Conservation (phyloP, 2,888 invertebrate genomes). For the Therioaphis trifolii region DNA sequence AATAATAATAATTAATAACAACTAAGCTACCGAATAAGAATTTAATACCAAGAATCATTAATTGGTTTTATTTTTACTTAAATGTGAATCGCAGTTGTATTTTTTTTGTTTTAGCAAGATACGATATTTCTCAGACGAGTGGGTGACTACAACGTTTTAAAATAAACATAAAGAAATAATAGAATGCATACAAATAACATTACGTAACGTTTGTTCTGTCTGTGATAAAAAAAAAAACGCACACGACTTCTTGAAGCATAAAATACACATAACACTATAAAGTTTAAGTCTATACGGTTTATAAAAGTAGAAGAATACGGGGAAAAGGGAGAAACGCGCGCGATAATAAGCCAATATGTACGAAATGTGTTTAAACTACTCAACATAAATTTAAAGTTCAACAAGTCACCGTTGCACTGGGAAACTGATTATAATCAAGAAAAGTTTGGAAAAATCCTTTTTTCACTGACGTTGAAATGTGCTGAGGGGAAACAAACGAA, state of each 20-base stretch:
- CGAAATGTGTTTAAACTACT: background rate
- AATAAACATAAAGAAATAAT: too few species aligned
- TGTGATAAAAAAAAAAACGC: background rate
- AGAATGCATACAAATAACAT: too few species aligned
- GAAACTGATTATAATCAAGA: slow-evolving; percentile 6
- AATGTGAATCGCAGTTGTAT: too few species aligned
- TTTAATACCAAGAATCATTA: too few species aligned
- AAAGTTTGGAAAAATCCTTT: slow-evolving; percentile 11
- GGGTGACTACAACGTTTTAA: too few species aligned
- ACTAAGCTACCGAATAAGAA: too few species aligned
- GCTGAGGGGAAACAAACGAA: background rate
- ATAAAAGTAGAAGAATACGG: background rate
- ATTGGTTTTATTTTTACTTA: too few species aligned
- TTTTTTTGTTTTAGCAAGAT: too few species aligned
- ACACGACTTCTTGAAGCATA: background rate
- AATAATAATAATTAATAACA: too few species aligned
- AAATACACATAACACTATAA: background rate
- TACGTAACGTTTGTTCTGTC: too few species aligned
- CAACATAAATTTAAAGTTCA: slow-evolving; percentile 34
- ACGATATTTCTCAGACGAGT: too few species aligned
- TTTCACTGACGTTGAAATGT: too few species aligned
- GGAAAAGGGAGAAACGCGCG: background rate
- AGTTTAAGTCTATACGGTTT: slow-evolving; percentile 29
- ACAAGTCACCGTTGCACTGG: slow-evolving; percentile 10
- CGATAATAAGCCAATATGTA: slow-evolving; percentile 8